phyloP scores from a whole-genome alignment of 1,140 invertebrate genomes.

The Chrysomallon squamiferum region DNA sequence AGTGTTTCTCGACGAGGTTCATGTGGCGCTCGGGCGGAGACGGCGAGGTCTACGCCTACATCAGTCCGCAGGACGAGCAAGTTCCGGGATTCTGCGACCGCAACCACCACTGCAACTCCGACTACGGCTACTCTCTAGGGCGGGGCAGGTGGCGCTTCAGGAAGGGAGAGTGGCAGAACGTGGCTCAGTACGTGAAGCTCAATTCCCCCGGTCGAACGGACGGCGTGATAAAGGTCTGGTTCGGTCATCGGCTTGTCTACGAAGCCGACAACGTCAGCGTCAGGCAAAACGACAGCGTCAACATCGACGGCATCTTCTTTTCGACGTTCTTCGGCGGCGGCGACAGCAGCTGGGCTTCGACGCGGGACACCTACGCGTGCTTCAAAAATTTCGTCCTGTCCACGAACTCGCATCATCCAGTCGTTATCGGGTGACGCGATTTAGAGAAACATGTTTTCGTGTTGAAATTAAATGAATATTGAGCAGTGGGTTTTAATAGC shows the following conservation, averaged over 20 bases:
- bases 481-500: no score
- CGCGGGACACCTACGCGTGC: constrained; percentile 34
- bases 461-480: no score
- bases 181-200: constrained; percentile 17
- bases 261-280: constrained; percentile 1
- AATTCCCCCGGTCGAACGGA: constrained; percentile 19
- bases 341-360: constrained; percentile 30
- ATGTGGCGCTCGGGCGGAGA: constrained; percentile 19
- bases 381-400: constrained; percentile 20
- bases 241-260: background rate
- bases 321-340: constrained; percentile 48
- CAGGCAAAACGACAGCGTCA: constrained; percentile 5
- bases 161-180: constrained; percentile 17
- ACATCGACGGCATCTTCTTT: constrained; percentile 46
- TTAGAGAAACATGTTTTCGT: no score
- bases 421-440: background rate
- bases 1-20: constrained; percentile 23
- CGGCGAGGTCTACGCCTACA: constrained; percentile 22
- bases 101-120: constrained; percentile 11
- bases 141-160: constrained; percentile 14
- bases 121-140: constrained; percentile 17
- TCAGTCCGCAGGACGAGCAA: constrained; percentile 1
- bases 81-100: constrained; percentile 11
- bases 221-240: constrained; percentile 12
- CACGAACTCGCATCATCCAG: background rate